Evolutionary conservation across 2,888 invertebrate genomes (phyloP), one percentile per base, ranked within the genome.

Genomic region (Epirrhoe alternata): DNA sequence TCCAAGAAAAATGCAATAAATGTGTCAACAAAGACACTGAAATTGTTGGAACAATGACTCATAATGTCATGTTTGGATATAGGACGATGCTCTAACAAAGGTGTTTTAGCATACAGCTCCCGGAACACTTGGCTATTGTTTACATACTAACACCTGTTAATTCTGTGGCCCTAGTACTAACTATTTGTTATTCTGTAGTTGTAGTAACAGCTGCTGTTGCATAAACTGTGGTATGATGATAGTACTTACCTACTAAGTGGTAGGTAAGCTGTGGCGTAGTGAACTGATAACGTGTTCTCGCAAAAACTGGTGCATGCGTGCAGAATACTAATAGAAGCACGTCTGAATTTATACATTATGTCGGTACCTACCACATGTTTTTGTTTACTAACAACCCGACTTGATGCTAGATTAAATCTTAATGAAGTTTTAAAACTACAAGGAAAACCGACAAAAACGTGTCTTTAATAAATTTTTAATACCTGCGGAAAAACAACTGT

Each of bases 71-170:
- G 67, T 67, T 67, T 63, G 59, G 31, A 56, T 60, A 60, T 57
- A 56, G 67, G 64, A 68, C 67, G 38, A 49, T 68, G 67, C 67
- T 57, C 56, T 56, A 64, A 68, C 67, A 68, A 68, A 68, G 67
- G 67, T 64, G 67, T 64, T 66, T 64, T 60, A 63, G 53, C 61
- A 64, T 64, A 45, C 67, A 54, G 64, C 63, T 68, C 64, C 67
- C 59, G 67, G 67, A 68, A 67, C 59, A 64, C 60, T 64, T 64
- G 60, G 42, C 50, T 57, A 24, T 60, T 68, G 64, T 68, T 63
- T 57, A 61, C 31, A 53, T 61, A 64, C 42, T 60, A 68, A 60
- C 64, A 53, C 60, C 64, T 64, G 52, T 56, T 49, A 14, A 35
- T 55, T 59, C 63, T 64, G 60, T 52, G 55, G 49, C 12, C 16